A percentile compares a stretch with the other conserved stretches of the same genome.
Evolutionary conservation across 37 sponge, comb jelly and placozoan species (phyloP).

Genomic region (Lycopodina hypogea): DNA sequence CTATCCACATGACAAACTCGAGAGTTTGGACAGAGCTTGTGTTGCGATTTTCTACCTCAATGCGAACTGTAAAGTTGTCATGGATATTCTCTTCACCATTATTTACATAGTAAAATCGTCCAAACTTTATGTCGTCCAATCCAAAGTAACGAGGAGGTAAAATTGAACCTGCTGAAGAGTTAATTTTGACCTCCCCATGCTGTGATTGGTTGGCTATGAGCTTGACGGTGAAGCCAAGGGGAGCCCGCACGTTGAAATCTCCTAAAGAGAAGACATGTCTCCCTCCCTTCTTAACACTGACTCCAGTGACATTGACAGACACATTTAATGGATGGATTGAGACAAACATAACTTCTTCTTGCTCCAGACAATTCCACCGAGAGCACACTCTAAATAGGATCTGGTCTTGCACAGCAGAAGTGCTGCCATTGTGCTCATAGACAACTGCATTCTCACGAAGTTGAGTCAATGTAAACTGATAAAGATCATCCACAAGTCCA

Average conservation of each 20-base stretch:
- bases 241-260: constrained; percentile 29
- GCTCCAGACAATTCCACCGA: not conserved
- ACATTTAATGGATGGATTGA: constrained; percentile 22
- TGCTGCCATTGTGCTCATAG: constrained; percentile 15
- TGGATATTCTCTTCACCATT: constrained; percentile 8
- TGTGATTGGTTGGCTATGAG: not conserved
- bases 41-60: not conserved
- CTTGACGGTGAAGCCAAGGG: constrained; percentile 27
- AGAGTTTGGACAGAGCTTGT: not conserved
- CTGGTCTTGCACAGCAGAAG: constrained; percentile 8
- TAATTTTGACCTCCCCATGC: constrained; percentile 8
- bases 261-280: constrained; percentile 9
- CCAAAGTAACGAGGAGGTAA: not conserved
- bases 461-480: constrained; percentile 46
- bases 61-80: constrained; percentile 43
- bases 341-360: not conserved
- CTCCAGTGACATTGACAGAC: constrained; percentile 21
- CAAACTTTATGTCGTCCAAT: not conserved
- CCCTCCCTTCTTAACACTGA: constrained; percentile 21
- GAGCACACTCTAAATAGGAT: constrained; percentile 44
- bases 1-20: constrained; percentile 35
- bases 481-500: not conserved
- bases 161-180: no score
- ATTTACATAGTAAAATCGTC: constrained; percentile 27
- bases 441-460: constrained; percentile 17